These are phyloP conservation scores for Leptura quadrifasciata DNA, from an alignment of 2,888 invertebrate genomes.

Conservation along the genomic window DNA sequence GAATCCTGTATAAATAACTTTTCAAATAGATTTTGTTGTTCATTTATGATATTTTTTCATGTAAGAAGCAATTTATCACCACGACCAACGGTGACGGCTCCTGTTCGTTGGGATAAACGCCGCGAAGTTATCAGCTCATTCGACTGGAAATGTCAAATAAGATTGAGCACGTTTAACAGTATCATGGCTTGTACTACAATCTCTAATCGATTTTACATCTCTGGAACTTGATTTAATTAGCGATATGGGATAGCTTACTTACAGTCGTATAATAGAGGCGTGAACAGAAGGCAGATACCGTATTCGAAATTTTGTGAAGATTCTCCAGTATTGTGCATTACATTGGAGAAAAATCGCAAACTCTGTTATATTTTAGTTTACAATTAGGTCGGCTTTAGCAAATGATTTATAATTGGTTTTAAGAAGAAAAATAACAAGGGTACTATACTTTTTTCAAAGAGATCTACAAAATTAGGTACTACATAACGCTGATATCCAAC, in stretches of 20 bases:
- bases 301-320: not conserved
- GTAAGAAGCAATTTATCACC: constrained; percentile 50
- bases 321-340: not conserved
- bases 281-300: not conserved
- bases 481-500: too few relatives aligned
- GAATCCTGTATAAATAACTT: not conserved
- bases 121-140: constrained; percentile 50
- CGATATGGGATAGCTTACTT: not conserved
- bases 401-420: too few relatives aligned
- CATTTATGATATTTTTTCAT: constrained; percentile 41
- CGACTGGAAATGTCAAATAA: constrained; percentile 54
- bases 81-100: constrained; percentile 25
- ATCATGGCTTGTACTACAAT: constrained; percentile 49
- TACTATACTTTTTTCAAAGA: too few relatives aligned
- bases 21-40: constrained; percentile 7
- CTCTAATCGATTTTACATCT: constrained; percentile 48
- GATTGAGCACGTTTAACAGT: constrained; percentile 52
- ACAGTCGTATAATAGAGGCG: not conserved
- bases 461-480: too few relatives aligned
- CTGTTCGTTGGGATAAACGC: constrained; percentile 22
- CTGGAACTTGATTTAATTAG: constrained; percentile 40
- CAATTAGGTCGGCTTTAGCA: too few relatives aligned
- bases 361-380: too few relatives aligned
- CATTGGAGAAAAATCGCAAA: too few relatives aligned
- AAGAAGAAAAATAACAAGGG: too few relatives aligned